These are phyloP conservation scores for Trachelus troglodyta DNA, from an alignment of 2,888 invertebrate genomes.

Conservation along the genomic window DNA sequence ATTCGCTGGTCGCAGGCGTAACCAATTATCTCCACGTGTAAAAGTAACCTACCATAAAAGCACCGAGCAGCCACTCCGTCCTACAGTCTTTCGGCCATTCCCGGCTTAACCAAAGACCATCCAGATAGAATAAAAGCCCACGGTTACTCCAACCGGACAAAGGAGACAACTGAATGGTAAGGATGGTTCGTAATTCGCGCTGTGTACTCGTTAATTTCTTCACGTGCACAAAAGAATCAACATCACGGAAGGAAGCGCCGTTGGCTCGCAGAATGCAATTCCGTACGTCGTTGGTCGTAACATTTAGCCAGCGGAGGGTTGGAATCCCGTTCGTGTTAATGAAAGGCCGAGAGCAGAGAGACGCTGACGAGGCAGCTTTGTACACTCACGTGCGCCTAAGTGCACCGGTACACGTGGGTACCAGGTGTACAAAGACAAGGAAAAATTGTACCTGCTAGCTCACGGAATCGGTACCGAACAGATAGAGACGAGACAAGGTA, in stretches of 20 bases:
- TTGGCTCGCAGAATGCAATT: constrained; percentile 47
- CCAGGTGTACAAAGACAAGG: background rate
- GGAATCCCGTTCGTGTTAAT: constrained; percentile 46
- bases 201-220: constrained; percentile 5
- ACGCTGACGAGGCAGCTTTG: constrained; percentile 36
- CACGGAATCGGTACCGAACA: background rate
- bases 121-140: no score
- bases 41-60: no score
- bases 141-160: background rate
- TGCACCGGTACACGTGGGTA: background rate
- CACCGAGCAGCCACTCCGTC: no score
- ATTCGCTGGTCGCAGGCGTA: no score
- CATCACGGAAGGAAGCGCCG: background rate
- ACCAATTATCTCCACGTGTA: no score
- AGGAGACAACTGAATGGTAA: background rate
- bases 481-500: no score
- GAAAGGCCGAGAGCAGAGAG: constrained; percentile 39
- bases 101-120: background rate
- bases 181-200: background rate
- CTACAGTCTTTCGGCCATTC: background rate
- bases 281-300: constrained; percentile 38
- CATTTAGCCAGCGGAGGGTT: constrained; percentile 33
- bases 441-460: background rate
- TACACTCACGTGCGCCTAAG: background rate
- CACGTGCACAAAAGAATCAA: background rate